These are phyloP conservation scores for Amphiprion ocellaris DNA, from an alignment of 2,113 vertebrate species.

Conservation along the genomic window DNA sequence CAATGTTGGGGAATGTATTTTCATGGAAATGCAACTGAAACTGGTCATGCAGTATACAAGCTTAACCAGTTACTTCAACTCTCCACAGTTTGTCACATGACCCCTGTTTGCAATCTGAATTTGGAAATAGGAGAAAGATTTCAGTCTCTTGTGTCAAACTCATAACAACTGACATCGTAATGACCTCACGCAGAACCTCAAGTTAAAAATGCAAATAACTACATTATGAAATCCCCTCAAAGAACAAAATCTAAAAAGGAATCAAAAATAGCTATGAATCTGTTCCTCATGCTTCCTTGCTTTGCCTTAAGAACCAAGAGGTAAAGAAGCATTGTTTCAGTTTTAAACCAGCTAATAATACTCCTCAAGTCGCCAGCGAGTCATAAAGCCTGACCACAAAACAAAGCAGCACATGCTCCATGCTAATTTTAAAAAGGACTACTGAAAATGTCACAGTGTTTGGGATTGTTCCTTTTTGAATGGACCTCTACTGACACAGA, in stretches of 20 bases:
- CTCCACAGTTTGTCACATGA: neutral
- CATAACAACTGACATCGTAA: neutral
- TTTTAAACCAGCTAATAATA: constrained; percentile 46
- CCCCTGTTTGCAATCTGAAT: neutral
- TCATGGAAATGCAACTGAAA: neutral
- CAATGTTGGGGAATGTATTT: neutral
- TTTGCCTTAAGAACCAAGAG: constrained; percentile 19
- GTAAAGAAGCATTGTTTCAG: constrained; percentile 24
- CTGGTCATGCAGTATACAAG: neutral
- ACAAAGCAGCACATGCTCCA: constrained; percentile 23
- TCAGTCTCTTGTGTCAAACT: neutral
- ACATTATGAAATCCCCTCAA: neutral
- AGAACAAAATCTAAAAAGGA: constrained; percentile 3
- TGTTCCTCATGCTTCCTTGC: constrained; percentile 8
- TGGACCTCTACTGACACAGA: constrained; percentile 19
- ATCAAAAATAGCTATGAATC: constrained; percentile 15
- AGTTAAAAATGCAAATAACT: constrained; percentile 12
- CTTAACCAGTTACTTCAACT: neutral
- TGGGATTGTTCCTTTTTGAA: constrained; percentile 62
- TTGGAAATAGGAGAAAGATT: neutral
- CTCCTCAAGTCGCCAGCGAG: constrained; percentile 12
- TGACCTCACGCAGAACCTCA: neutral
- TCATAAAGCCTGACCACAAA: constrained; percentile 11
- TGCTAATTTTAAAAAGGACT: constrained; percentile 16
- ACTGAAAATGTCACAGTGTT: constrained; percentile 60